Conservation (phyloP, 2,797 vertebrate species). For the Rhadinocentrus ornatus region DNA sequence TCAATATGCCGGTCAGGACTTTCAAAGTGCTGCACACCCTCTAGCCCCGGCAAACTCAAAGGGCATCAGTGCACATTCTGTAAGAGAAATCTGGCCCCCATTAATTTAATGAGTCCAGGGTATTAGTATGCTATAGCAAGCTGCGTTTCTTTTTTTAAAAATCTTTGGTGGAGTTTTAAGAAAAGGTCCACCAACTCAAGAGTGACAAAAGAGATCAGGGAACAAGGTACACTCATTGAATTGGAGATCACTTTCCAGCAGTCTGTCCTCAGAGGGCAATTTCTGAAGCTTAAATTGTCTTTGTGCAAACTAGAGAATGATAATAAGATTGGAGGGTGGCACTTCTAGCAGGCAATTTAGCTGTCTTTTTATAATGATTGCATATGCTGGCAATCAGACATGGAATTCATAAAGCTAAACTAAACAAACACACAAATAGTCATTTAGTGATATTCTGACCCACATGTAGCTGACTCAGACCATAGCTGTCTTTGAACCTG, state of each 20-base stretch:
- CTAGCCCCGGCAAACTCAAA: conserved; percentile 86
- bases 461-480: background rate
- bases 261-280: conserved; percentile 74
- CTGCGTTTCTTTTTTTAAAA: conserved; percentile 74
- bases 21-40: conserved; percentile 84
- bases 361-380: conserved; percentile 60
- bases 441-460: background rate
- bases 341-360: conserved; percentile 69
- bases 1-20: conserved; percentile 86
- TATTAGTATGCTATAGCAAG: conserved; percentile 85
- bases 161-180: conserved; percentile 78
- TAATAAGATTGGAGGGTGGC: conserved; percentile 64
- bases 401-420: conserved; percentile 58
- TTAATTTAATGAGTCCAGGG: conserved; percentile 86
- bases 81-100: conserved; percentile 81
- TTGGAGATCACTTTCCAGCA: conserved; percentile 77
- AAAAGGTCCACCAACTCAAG: conserved; percentile 76
- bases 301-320: conserved; percentile 59
- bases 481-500: background rate
- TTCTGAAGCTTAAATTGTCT: conserved; percentile 75
- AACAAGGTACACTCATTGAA: conserved; percentile 71
- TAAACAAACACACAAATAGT: background rate
- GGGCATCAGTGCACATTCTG: conserved; percentile 79
- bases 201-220: conserved; percentile 75
- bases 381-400: conserved; percentile 64